Evolutionary conservation across 2,888 invertebrate species (phyloP).

Genomic region (Diaperis boleti): DNA sequence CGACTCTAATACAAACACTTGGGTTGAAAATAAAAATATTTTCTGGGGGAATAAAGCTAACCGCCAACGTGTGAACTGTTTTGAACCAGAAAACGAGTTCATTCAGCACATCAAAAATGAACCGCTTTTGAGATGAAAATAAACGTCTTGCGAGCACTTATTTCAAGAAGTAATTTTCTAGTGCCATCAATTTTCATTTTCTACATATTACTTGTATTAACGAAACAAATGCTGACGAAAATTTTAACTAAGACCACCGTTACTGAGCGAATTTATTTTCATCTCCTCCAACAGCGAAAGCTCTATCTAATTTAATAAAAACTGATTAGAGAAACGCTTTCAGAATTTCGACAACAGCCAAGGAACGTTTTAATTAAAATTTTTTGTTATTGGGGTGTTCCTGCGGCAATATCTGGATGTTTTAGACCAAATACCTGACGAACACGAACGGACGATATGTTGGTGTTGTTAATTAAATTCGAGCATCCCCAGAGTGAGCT

Average conservation of each 20-base stretch:
- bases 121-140: too few relatives aligned
- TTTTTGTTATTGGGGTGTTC: slow-evolving; percentile 33
- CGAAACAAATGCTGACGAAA: too few relatives aligned
- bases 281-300: background rate
- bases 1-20: slow-evolving; percentile 29
- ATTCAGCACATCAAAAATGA: too few relatives aligned
- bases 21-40: background rate
- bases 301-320: slow-evolving; percentile 30
- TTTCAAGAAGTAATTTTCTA: too few relatives aligned
- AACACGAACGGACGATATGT: slow-evolving; percentile 46
- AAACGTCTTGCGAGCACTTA: too few relatives aligned
- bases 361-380: slow-evolving; percentile 34
- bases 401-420: slow-evolving; percentile 36
- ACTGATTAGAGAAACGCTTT: slow-evolving; percentile 23
- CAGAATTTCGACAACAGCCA: slow-evolving; percentile 24
- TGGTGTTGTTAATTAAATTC: slow-evolving; percentile 55
- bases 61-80: too few relatives aligned
- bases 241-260: slow-evolving; percentile 2
- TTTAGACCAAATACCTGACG: slow-evolving; percentile 29
- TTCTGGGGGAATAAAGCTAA: too few relatives aligned
- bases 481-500: slow-evolving; percentile 47
- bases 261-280: slow-evolving; percentile 11
- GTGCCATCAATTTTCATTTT: too few relatives aligned
- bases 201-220: too few relatives aligned
- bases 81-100: too few relatives aligned